Conservation (phyloP, 53 echinoderm and acorn worm species). For the Stichopus horrens region DNA sequence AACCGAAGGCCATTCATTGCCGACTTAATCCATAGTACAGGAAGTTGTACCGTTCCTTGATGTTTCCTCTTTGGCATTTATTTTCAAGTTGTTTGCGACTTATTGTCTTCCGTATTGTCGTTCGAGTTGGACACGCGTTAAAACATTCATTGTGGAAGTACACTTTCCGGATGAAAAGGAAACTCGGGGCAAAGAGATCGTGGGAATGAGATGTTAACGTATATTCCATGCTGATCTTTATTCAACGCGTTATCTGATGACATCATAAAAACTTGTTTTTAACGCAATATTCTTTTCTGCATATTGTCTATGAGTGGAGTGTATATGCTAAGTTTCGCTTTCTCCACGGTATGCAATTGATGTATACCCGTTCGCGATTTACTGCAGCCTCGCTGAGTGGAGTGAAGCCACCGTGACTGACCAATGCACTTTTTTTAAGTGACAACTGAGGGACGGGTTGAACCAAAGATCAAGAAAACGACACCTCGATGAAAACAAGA, state of each 20-base stretch:
- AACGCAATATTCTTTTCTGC: background rate
- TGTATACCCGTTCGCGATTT: background rate
- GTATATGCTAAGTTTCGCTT: background rate
- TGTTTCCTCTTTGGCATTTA: slow-evolving; percentile 29
- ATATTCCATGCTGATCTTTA: slow-evolving; percentile 34
- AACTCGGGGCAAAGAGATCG: slow-evolving; percentile 35
- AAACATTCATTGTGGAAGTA: slow-evolving; percentile 18
- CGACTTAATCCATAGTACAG: slow-evolving; percentile 6
- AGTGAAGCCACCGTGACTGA: too few relatives aligned
- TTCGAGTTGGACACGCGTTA: slow-evolving; percentile 32
- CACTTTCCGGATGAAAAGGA: slow-evolving; percentile 28
- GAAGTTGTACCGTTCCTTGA: background rate
- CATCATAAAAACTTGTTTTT: background rate
- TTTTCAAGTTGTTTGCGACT: slow-evolving; percentile 30
- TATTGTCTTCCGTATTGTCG: slow-evolving; percentile 36
- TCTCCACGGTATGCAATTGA: background rate
- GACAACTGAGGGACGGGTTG: too few relatives aligned
- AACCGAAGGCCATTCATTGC: background rate
- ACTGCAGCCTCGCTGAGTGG: background rate
- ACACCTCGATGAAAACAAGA: too few relatives aligned
- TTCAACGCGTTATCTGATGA: slow-evolving; percentile 12
- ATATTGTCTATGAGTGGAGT: background rate
- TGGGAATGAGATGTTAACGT: slow-evolving; percentile 37
- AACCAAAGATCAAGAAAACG: too few relatives aligned
- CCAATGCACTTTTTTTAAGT: too few relatives aligned